Percentiles rank a stretch among this genome's conserved stretches.
Evolutionary conservation across 2,888 invertebrate genomes (phyloP).

Genomic region (Drosophila lacicola): DNA sequence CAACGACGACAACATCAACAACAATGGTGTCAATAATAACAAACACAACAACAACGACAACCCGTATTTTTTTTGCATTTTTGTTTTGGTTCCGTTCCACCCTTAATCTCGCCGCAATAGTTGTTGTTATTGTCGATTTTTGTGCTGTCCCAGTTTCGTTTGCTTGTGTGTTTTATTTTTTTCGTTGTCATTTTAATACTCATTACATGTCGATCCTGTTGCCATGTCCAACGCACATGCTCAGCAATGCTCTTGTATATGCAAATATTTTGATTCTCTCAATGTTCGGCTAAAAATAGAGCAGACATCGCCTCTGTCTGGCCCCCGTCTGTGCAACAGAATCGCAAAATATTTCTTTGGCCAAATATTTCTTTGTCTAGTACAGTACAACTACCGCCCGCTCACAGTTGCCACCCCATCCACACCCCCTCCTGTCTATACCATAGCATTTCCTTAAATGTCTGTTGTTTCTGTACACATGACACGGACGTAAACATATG

Average conservation of each 20-base stretch:
- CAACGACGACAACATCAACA: slow-evolving; percentile 20
- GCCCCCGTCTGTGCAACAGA: slow-evolving; percentile 37
- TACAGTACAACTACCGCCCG: not conserved
- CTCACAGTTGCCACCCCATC: not conserved
- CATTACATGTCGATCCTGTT: slow-evolving; percentile 70
- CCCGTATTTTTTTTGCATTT: slow-evolving; percentile 52
- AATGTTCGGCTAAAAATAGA: slow-evolving; percentile 54
- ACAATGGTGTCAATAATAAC: slow-evolving; percentile 20
- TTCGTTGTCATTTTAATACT: slow-evolving; percentile 42
- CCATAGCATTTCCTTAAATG: slow-evolving; percentile 2
- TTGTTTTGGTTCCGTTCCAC: slow-evolving; percentile 71
- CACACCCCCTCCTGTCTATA: not conserved
- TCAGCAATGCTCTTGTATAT: slow-evolving; percentile 22
- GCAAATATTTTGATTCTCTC: slow-evolving; percentile 45
- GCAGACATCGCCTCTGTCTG: slow-evolving; percentile 42
- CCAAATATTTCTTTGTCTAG: slow-evolving; percentile 22
- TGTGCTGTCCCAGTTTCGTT: slow-evolving; percentile 62
- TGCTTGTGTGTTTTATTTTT: slow-evolving; percentile 44
- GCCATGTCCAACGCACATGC: slow-evolving; percentile 62
- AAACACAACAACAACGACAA: slow-evolving; percentile 13
- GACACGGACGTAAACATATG: too few relatives aligned
- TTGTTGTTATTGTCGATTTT: slow-evolving; percentile 60
- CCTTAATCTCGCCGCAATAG: slow-evolving; percentile 20
- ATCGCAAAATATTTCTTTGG: slow-evolving; percentile 15
- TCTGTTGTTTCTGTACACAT: not conserved